Conservation (phyloP, 2,797 vertebrate genomes). For the Yasuhikotakia modesta region DNA sequence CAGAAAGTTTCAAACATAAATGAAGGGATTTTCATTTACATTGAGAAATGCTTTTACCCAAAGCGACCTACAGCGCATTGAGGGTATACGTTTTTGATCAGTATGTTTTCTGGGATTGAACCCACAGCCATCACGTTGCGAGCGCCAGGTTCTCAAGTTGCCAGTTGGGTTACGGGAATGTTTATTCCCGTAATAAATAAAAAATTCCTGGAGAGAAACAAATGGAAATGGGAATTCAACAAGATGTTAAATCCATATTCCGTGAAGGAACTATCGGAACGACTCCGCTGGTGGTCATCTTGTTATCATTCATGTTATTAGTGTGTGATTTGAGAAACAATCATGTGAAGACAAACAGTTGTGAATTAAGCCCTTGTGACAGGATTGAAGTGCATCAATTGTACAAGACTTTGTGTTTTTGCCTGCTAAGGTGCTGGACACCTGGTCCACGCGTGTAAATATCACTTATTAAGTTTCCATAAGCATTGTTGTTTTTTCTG, state of each 20-base stretch:
- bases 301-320: background rate
- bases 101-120: background rate
- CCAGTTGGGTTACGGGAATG: background rate
- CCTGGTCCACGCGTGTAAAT: conserved; percentile 39
- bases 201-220: too few species aligned
- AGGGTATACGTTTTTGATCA: background rate
- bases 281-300: background rate
- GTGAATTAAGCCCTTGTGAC: background rate
- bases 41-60: background rate
- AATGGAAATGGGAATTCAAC: background rate
- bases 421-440: conserved; percentile 48
- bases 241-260: background rate
- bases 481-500: conserved; percentile 29
- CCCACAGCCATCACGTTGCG: background rate
- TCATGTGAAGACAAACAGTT: background rate
- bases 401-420: conserved; percentile 10
- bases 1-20: background rate
- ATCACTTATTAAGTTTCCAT: conserved; percentile 41
- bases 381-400: background rate
- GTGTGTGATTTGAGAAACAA: conserved; percentile 12
- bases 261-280: background rate
- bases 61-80: background rate
- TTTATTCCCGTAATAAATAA: too few species aligned
- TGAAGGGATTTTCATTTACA: background rate
- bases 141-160: too few species aligned